Conservation (phyloP, 2,888 invertebrate genomes). For the Argyresthia goedartella region DNA sequence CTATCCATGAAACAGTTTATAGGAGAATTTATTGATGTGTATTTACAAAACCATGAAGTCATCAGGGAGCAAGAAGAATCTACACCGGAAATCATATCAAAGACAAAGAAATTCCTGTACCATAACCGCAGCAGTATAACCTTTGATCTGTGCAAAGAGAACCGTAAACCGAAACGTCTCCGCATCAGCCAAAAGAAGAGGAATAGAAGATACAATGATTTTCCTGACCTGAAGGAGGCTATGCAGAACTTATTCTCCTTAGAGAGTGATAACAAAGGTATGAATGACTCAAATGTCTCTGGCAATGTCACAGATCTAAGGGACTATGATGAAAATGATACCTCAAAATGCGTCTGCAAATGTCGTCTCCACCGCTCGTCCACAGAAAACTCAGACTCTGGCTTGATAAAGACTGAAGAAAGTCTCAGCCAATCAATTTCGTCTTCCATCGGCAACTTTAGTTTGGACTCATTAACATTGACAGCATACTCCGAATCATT, state of each 20-base stretch:
- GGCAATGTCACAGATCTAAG: not conserved
- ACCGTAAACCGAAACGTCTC: conserved; percentile 14
- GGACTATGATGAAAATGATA: conserved; percentile 10
- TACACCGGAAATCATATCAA: not conserved
- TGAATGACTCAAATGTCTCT: conserved; percentile 17
- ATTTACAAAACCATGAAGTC: conserved; percentile 23
- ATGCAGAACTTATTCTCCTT: conserved; percentile 38
- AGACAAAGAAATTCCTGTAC: conserved; percentile 10
- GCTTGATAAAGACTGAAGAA: conserved; percentile 21
- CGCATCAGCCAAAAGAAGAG: conserved; percentile 41
- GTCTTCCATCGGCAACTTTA: conserved; percentile 58
- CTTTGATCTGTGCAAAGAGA: not conserved
- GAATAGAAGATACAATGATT: conserved; percentile 41
- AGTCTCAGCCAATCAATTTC: conserved; percentile 39
- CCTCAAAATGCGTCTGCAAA: conserved; percentile 26
- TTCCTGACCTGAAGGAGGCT: conserved; percentile 49
- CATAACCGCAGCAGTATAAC: conserved; percentile 19
- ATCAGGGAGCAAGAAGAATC: not conserved
- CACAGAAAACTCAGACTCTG: conserved; percentile 30
- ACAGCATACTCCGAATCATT: conserved; percentile 57
- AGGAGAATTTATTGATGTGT: conserved; percentile 33
- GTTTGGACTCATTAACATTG: conserved; percentile 42
- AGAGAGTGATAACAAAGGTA: conserved; percentile 14
- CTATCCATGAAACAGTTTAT: conserved; percentile 36
- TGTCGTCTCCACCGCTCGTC: conserved; percentile 24